Evolutionary conservation across 2,797 vertebrate species (phyloP), one percentile per base, ranked within the genome.

Genomic region (Alcedo quadribrachys): DNA sequence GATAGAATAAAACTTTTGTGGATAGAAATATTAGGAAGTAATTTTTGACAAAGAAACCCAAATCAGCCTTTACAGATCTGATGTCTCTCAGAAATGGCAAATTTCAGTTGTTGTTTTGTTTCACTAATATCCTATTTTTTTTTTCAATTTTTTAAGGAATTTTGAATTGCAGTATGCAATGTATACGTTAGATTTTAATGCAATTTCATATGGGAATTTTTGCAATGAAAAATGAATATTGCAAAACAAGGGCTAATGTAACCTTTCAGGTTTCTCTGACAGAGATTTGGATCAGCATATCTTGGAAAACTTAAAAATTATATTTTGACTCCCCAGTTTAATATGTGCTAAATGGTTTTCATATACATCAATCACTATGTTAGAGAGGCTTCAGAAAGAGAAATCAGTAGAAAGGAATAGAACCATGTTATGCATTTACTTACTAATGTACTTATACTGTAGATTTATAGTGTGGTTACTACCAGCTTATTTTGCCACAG

Each of bases 241-340:
- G 51, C 12, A 27, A 57, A 90, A 57, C 32, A 12, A 1, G 25
- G 54, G 50, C 53, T 55, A 57, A 2, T 0, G 2, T 53, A 92
- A 90, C 78, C 61, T 82, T 84, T 76, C 25, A 20, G 78, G 75
- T 65, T 71, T 37, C 45, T 63, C 75, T 61, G 53, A 79, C 28
- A 32, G 27, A 70, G 80, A 45, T 86, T 63, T 67, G 21, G 35
- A 88, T 67, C 53, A 37, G 84, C 1, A 0, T 30, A 15, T 28
- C 40, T 73, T 61, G 67, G 61, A 84, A 90, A 90, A 73, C 15
- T 79, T 91, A 8, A 48, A 89, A 92, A 45, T 43, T 92, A 79
- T 75, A 43, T 91, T 95, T 85, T 88, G 70, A 90, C 28, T 94
- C 32, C 32, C 45, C 0, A 3, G 28, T 77, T 91, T 90, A 94